Evolutionary conservation across 2,888 invertebrate species (phyloP).

Genomic region (Lysandra coridon): DNA sequence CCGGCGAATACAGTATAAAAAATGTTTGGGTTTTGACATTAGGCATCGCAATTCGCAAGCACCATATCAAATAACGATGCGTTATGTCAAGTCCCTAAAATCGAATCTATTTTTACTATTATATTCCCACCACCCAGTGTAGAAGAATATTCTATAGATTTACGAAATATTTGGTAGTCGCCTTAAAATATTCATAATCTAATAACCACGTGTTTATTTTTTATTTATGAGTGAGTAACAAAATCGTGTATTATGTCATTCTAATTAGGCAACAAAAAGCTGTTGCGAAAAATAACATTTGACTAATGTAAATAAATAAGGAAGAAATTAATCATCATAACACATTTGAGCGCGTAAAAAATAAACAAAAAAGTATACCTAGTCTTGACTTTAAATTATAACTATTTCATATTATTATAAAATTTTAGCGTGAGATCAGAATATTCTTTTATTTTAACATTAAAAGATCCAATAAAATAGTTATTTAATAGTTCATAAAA

Average conservation of each 20-base stretch:
- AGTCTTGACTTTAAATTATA: not conserved
- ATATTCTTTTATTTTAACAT: too few relatives aligned
- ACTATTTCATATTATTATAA: not conserved
- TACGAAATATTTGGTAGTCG: not conserved
- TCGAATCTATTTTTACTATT: too few relatives aligned
- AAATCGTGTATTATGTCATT: slow-evolving; percentile 15
- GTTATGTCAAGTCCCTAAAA: too few relatives aligned
- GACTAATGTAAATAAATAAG: slow-evolving; percentile 17
- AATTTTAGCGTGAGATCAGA: too few relatives aligned
- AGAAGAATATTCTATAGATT: too few relatives aligned
- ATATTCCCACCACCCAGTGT: too few relatives aligned
- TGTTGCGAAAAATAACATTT: slow-evolving; percentile 14
- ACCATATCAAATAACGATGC: too few relatives aligned
- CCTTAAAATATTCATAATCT: not conserved
- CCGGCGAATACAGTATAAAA: too few relatives aligned
- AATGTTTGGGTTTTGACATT: too few relatives aligned
- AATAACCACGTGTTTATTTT: not conserved
- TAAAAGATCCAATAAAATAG: too few relatives aligned
- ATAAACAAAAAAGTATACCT: not conserved
- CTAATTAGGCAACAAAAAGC: slow-evolving; percentile 4
- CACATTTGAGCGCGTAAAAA: slow-evolving; percentile 2
- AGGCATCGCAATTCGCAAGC: too few relatives aligned
- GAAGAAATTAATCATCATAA: slow-evolving; percentile 20
- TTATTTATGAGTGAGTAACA: not conserved
- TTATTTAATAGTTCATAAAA: too few relatives aligned